Conservation (phyloP, 1,140 invertebrate species). For the Bombyx mori region DNA sequence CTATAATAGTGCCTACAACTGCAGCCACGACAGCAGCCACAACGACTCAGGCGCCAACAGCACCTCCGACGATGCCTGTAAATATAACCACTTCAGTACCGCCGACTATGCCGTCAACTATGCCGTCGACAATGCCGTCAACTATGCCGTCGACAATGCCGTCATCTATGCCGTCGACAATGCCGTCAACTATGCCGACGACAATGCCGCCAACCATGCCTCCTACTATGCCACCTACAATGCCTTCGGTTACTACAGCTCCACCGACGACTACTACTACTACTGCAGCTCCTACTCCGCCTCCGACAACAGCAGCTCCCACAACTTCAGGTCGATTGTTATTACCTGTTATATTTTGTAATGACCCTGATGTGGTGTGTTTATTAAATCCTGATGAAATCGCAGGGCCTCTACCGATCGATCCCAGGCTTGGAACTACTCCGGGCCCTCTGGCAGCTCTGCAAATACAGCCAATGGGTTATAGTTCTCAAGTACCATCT, state of each 20-base stretch:
- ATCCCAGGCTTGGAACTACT: conserved; percentile 55
- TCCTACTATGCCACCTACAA: conserved; percentile 5
- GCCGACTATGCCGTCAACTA: conserved; percentile 13
- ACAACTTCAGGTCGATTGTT: conserved; percentile 31
- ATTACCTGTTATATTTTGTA: conserved; percentile 47
- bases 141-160: conserved; percentile 14
- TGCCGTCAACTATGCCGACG: background rate
- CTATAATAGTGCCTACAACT: conserved; percentile 40
- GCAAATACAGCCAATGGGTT: conserved; percentile 40
- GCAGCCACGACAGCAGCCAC: conserved; percentile 26
- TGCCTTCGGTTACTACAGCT: conserved; percentile 7
- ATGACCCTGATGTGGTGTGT: conserved; percentile 49
- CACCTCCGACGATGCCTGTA: conserved; percentile 1
- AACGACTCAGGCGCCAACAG: conserved; percentile 12
- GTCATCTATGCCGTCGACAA: background rate
- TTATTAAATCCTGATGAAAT: conserved; percentile 55
- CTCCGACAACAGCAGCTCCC: conserved; percentile 11
- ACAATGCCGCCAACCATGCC: conserved; percentile 5
- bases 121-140: background rate
- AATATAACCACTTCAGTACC: conserved; percentile 6
- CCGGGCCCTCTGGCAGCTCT: conserved; percentile 37
- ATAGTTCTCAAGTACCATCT: conserved; percentile 37
- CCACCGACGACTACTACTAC: background rate
- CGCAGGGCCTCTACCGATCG: conserved; percentile 48
- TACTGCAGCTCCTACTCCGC: conserved; percentile 9